A percentile compares a stretch with the other conserved stretches of the same genome.
Conservation (phyloP, 2,797 vertebrate species). For the Euthynnus affinis region DNA sequence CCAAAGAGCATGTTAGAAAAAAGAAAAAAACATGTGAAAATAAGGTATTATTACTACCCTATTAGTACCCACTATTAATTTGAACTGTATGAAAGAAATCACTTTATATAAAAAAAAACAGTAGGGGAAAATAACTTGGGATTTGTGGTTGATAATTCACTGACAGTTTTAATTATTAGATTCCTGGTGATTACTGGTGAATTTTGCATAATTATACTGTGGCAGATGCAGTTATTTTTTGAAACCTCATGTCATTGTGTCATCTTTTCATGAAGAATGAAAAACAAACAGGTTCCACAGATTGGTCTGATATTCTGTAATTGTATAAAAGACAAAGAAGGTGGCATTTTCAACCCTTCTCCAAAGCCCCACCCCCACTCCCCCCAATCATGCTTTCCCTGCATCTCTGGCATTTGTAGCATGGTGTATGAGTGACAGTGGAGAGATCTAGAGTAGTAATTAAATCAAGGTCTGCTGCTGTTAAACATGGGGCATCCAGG, state of each 20-base stretch:
- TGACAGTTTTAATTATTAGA: conserved; percentile 57
- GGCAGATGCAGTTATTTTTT: conserved; percentile 15
- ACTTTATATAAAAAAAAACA: conserved; percentile 29
- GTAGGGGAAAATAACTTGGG: conserved; percentile 17
- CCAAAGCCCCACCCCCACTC: not conserved
- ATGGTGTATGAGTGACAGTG: conserved; percentile 70
- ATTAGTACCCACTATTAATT: conserved; percentile 15
- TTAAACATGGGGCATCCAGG: conserved; percentile 74
- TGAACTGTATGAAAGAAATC: conserved; percentile 17
- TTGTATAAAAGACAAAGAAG: conserved; percentile 57
- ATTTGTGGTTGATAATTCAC: conserved; percentile 42
- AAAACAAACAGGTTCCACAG: not conserved
- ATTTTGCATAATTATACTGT: conserved; percentile 43
- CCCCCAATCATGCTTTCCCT: conserved; percentile 41
- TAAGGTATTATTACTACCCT: conserved; percentile 9
- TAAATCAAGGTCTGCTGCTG: conserved; percentile 77
- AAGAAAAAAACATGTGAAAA: not conserved
- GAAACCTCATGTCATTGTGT: conserved; percentile 39
- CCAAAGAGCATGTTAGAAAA: conserved; percentile 32
- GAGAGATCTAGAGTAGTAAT: conserved; percentile 74
- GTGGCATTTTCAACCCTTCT: conserved; percentile 60
- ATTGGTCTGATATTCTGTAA: conserved; percentile 27
- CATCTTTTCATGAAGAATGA: conserved; percentile 46
- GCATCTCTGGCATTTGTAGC: conserved; percentile 71
- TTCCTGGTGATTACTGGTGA: conserved; percentile 11